Percentiles rank a stretch among this genome's conserved stretches.
Evolutionary conservation across 1,140 invertebrate genomes (phyloP).

Genomic region (Lysiphlebus fabarum): DNA sequence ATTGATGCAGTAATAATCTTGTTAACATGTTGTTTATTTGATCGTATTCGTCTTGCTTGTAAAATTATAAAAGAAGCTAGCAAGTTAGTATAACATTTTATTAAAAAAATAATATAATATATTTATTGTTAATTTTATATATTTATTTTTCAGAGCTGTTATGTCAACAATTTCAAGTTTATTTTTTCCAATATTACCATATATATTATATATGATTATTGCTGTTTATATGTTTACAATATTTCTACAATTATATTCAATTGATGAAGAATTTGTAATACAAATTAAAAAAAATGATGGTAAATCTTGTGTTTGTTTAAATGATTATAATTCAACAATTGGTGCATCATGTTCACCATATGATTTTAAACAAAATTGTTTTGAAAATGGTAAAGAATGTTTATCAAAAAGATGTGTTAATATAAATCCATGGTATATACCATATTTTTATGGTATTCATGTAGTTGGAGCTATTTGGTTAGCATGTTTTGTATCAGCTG

Average conservation of each 20-base stretch:
- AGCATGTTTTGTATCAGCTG: conserved; percentile 84
- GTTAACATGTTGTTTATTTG: conserved; percentile 79
- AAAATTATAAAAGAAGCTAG: conserved; percentile 86
- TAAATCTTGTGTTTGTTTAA: conserved; percentile 27
- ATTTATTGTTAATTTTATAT: too few relatives aligned
- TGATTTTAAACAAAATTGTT: conserved; percentile 57
- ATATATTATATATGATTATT: conserved; percentile 68
- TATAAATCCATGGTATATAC: conserved; percentile 53
- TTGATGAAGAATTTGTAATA: conserved; percentile 61
- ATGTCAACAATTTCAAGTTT: conserved; percentile 78
- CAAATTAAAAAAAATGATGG: conserved; percentile 28
- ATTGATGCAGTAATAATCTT: conserved; percentile 69
- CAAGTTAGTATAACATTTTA: conserved; percentile 59
- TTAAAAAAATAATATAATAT: too few relatives aligned
- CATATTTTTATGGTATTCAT: conserved; percentile 67
- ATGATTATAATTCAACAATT: conserved; percentile 42
- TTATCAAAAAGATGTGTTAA: conserved; percentile 54
- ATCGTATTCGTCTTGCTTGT: conserved; percentile 83
- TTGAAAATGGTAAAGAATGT: conserved; percentile 43
- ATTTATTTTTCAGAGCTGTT: conserved; percentile 71
- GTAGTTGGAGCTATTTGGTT: conserved; percentile 87
- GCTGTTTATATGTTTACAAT: conserved; percentile 65
- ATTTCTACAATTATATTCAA: conserved; percentile 67
- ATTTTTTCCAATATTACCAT: conserved; percentile 89
- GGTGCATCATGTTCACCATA: conserved; percentile 58